Conservation (phyloP, 2,888 invertebrate genomes). For the Hirudinaria manillensis region DNA sequence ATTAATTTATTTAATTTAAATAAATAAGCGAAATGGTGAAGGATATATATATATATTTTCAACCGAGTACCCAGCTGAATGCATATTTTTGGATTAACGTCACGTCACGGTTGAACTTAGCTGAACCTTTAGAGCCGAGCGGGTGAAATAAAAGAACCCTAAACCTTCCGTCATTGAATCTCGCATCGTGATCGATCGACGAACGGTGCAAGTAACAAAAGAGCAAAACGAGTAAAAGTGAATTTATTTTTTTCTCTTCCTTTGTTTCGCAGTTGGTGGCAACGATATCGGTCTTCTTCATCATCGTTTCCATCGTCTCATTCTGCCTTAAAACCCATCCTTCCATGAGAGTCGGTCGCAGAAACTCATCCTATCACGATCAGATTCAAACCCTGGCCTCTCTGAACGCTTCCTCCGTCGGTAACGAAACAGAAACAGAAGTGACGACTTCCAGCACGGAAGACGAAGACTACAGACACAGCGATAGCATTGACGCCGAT, state of each 20-base stretch:
- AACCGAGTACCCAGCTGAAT: too few relatives aligned
- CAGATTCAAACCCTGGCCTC: background rate
- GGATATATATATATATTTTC: background rate
- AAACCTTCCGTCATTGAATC: too few relatives aligned
- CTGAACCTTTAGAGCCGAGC: too few relatives aligned
- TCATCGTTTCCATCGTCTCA: slow-evolving; percentile 47
- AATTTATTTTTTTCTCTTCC: background rate
- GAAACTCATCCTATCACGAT: slow-evolving; percentile 10
- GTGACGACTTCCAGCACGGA: background rate
- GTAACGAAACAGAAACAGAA: background rate
- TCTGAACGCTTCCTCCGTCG: background rate
- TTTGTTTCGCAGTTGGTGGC: slow-evolving; percentile 37
- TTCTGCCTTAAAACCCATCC: slow-evolving; percentile 49
- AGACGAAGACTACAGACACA: background rate
- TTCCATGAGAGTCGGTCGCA: slow-evolving; percentile 29
- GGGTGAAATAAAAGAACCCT: too few relatives aligned
- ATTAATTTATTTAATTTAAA: slow-evolving; percentile 19
- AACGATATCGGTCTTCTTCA: slow-evolving; percentile 43
- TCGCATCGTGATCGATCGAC: too few relatives aligned
- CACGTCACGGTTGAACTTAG: too few relatives aligned
- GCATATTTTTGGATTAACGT: too few relatives aligned
- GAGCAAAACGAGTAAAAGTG: too few relatives aligned
- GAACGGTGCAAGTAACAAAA: too few relatives aligned
- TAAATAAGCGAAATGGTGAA: background rate
- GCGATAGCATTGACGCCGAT: background rate